Conservation (phyloP, 2,113 vertebrate species). For the Setophaga coronata region DNA sequence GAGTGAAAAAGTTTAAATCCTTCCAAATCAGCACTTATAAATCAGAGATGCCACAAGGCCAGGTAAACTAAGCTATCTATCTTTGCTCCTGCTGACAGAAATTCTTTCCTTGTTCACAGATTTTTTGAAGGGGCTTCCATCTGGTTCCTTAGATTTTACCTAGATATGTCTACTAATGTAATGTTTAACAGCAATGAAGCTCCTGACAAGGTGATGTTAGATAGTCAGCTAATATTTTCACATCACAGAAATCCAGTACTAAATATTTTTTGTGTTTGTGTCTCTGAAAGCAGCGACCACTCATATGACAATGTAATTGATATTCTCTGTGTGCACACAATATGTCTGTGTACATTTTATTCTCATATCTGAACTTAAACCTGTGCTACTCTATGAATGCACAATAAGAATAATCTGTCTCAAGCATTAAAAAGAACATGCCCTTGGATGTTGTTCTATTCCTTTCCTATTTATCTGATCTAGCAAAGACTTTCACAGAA, state of each 20-base stretch:
- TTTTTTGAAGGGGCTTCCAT: neutral
- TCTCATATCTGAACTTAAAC: neutral
- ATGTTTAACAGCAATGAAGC: neutral
- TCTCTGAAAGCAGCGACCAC: neutral
- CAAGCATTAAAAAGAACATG: neutral
- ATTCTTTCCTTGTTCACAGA: neutral
- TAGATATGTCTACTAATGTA: too few species aligned
- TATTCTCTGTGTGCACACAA: neutral
- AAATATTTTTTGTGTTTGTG: neutral
- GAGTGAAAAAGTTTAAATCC: neutral
- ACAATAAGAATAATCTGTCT: neutral
- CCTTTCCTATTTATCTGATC: neutral
- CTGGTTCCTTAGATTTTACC: neutral
- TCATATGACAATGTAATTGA: neutral
- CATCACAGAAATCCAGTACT: neutral
- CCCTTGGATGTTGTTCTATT: neutral
- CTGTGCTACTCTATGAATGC: neutral
- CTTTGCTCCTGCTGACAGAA: neutral
- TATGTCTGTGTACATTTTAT: fast-evolving
- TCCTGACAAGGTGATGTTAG: neutral
- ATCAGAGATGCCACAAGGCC: neutral
- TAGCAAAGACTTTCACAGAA: neutral
- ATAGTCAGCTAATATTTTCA: neutral
- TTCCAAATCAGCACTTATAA: neutral
- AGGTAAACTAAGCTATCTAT: neutral